Evolutionary conservation across 1,140 invertebrate genomes (phyloP).

Genomic region (Drosophila guanche): DNA sequence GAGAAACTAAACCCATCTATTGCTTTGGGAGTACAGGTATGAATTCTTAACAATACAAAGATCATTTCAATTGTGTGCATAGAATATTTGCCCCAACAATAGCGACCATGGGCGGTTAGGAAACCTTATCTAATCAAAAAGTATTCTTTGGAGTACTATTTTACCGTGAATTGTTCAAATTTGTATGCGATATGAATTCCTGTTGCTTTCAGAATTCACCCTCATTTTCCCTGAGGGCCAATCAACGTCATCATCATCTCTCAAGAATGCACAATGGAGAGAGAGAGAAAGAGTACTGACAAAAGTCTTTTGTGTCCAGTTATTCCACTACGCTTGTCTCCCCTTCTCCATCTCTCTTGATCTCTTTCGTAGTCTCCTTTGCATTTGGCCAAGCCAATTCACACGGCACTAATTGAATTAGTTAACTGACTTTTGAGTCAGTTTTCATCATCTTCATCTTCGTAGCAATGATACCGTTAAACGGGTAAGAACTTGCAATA

Average conservation of each 20-base stretch:
- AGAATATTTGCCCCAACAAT: no score
- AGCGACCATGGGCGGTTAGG: not conserved
- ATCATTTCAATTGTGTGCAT: no score
- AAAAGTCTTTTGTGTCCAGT: conserved; percentile 33
- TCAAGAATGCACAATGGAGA: conserved; percentile 31
- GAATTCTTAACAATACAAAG: no score
- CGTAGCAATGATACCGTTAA: conserved; percentile 61
- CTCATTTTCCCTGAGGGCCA: not conserved
- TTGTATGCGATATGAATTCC: no score
- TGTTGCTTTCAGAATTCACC: conserved; percentile 8
- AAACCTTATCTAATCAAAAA: conserved; percentile 14
- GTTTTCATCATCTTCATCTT: conserved; percentile 29
- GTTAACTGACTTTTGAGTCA: conserved; percentile 70
- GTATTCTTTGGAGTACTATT: conserved; percentile 1
- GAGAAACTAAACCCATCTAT: no score
- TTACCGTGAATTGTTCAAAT: conserved; percentile 8
- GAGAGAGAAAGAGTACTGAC: conserved; percentile 6
- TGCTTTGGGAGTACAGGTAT: no score
- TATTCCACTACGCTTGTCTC: not conserved
- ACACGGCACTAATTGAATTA: conserved; percentile 78
- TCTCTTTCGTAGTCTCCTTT: conserved; percentile 2
- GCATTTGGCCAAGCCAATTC: conserved; percentile 69
- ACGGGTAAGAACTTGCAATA: conserved; percentile 60
- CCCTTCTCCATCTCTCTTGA: not conserved
- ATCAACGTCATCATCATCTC: conserved; percentile 30